Evolutionary conservation across 2,113 vertebrate species (phyloP).

Genomic region (Rallus limicola): DNA sequence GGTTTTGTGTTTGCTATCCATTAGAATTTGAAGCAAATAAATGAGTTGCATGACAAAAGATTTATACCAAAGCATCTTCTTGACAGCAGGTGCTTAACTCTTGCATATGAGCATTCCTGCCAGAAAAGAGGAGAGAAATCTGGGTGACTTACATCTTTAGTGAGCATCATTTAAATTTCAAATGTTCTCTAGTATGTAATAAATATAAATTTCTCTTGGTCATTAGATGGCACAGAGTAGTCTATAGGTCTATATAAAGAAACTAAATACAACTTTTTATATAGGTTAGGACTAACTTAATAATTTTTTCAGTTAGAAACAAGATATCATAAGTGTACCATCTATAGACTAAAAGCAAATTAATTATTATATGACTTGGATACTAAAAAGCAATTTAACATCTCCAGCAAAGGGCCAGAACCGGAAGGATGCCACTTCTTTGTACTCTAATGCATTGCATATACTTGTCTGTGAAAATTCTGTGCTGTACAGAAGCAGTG

Average conservation of each 20-base stretch:
- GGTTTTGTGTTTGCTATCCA: not conserved
- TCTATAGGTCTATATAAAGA: not conserved
- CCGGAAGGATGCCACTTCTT: not conserved
- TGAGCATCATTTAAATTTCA: not conserved
- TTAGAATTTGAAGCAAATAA: not conserved
- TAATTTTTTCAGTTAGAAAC: not conserved
- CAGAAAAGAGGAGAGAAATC: not conserved
- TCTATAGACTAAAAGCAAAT: not conserved
- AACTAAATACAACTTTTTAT: not conserved
- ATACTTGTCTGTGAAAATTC: not conserved
- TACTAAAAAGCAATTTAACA: not conserved
- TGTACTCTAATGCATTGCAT: not conserved
- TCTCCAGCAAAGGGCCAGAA: not conserved
- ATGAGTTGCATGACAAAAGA: not conserved
- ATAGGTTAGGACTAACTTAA: not conserved
- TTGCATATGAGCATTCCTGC: not conserved
- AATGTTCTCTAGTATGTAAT: not conserved
- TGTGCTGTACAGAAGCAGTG: not conserved
- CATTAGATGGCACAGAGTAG: not conserved
- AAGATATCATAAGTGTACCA: not conserved
- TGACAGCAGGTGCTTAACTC: not conserved
- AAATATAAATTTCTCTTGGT: not conserved
- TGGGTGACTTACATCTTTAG: not conserved
- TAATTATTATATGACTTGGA: not conserved
- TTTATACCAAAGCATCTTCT: not conserved